These are phyloP conservation scores for Nicator chloris DNA, from an alignment of 2,113 vertebrate species.

Conservation along the genomic window DNA sequence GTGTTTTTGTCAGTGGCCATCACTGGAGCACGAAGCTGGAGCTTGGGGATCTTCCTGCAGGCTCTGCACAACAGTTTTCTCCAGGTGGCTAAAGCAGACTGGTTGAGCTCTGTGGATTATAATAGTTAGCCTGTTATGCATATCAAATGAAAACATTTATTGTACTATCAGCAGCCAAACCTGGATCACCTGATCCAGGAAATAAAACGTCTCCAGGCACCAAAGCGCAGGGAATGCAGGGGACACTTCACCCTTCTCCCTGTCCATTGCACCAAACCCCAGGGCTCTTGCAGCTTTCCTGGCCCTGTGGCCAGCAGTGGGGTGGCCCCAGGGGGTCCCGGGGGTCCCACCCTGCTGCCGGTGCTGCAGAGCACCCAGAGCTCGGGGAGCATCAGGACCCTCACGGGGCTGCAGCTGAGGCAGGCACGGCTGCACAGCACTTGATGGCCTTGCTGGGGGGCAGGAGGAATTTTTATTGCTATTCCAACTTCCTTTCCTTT, in stretches of 20 bases:
- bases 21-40: accelerated
- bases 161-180: neutral
- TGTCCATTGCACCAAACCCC: accelerated
- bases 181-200: neutral
- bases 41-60: accelerated
- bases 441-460: neutral
- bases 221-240: accelerated
- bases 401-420: accelerated
- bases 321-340: neutral
- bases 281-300: accelerated
- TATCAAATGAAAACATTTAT: neutral
- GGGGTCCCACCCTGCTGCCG: neutral
- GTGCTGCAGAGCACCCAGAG: neutral
- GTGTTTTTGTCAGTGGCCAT: neutral
- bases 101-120: neutral
- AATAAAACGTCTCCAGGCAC: accelerated
- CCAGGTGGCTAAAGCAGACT: neutral
- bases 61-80: neutral
- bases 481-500: neutral
- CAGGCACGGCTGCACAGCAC: accelerated
- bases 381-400: too few relatives aligned
- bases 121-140: neutral
- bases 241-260: accelerated
- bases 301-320: accelerated
- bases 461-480: neutral